Base-by-base conservation (phyloP, 2,797 vertebrate species). In the Fratercula arctica region DNA sequence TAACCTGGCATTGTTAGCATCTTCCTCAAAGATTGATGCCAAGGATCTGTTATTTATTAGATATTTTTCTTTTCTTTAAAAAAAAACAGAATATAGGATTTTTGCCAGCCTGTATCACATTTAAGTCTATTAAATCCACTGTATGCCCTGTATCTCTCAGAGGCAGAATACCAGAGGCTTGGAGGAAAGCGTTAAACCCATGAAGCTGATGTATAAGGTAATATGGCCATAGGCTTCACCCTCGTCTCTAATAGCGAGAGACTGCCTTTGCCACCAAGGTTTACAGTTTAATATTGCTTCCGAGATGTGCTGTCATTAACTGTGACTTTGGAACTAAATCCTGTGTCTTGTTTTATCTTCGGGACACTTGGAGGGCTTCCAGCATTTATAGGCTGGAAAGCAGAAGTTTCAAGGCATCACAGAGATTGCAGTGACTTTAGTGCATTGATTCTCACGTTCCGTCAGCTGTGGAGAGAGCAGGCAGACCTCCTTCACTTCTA, bases 271-370 rank as follows among this genome's bases (percentile, higher is more conserved):
- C 78, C 76, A 87, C 75, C 66, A 66, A 93, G 89, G 89, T 95
- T 95, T 93, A 51, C 89, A 69, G 78, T 96, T 93, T 87, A 89
- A 87, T 96, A 93, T 84, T 3, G 0, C 66, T 86, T 86, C 79
- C 0, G 13, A 86, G 92, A 91, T 18, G 15, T 69, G 87, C 92
- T 95, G 90, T 94, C 95, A 92, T 91, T 94, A 93, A 25, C 89
- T 3, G 11, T 88, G 93, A 67, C 78, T 95, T 79, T 59, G 89
- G 73, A 94, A 92, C 89, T 96, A 95, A 95, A 93, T 94, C 93
- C 63, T 16, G 16, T 33, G 50, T 45, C 92, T 91, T 51, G 39
- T 57, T 93, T 94, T 70, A 74, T 91, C 87, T 73, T 60, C 0
- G 21, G 89, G 89, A 72, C 35, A 16, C 89, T 94, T n/a, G 6